A percentile compares a stretch with the other conserved stretches of the same genome.
These are phyloP conservation scores for Leucopsar rothschildi DNA, from an alignment of 2,113 vertebrate genomes.

Conservation along the genomic window DNA sequence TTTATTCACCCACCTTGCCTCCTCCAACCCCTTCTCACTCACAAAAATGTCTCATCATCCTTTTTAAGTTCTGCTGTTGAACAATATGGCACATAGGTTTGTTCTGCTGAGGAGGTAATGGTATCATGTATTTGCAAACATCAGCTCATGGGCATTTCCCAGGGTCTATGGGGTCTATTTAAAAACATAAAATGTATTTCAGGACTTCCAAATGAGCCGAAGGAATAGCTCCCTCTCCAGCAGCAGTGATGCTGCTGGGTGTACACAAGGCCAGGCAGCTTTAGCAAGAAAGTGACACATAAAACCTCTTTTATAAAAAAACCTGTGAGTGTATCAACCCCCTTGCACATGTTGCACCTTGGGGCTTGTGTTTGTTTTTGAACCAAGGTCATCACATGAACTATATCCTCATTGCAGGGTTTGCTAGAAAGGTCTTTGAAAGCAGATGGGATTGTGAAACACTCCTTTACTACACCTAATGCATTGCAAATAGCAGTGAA, in stretches of 20 bases:
- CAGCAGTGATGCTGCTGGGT: background rate
- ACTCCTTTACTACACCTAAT: slow-evolving; percentile 39
- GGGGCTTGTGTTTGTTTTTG: slow-evolving; percentile 47
- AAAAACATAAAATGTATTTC: background rate
- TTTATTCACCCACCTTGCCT: background rate
- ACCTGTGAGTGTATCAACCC: background rate
- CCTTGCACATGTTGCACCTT: slow-evolving; percentile 43
- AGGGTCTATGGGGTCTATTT: background rate
- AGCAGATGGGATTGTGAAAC: slow-evolving; percentile 46
- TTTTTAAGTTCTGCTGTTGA: background rate
- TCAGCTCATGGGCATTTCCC: background rate
- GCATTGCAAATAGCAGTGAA: slow-evolving; percentile 42
- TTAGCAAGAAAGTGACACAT: background rate
- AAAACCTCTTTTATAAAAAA: slow-evolving; percentile 16
- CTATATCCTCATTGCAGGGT: slow-evolving; percentile 29
- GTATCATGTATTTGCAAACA: background rate
- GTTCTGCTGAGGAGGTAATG: background rate
- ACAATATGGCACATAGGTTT: background rate
- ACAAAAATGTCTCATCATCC: background rate
- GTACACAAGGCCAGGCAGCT: background rate
- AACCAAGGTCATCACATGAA: slow-evolving; percentile 53
- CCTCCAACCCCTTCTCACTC: background rate
- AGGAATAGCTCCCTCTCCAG: background rate
- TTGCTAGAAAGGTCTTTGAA: slow-evolving; percentile 35
- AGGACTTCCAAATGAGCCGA: background rate